Evolutionary conservation across 2,888 invertebrate species (phyloP), one percentile per base, ranked within the genome.

Genomic region (Syrista parreyssii): DNA sequence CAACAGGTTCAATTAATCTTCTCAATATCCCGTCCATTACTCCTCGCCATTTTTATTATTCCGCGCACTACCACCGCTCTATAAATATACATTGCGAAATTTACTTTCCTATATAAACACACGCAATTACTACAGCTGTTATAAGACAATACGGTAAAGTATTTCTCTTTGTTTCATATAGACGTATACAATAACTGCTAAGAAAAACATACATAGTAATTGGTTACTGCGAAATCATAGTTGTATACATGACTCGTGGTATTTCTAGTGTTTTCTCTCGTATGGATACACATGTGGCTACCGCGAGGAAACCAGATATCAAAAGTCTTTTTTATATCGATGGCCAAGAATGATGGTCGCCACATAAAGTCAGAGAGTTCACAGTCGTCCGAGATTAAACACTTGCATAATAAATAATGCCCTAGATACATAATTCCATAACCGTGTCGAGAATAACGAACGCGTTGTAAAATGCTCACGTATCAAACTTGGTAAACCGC

Each of bases 381-480:
- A 55, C 55, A 9, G 55, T 55, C 23, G 23, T 55, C 55, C 55
- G 55, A 23, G 55, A 55, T 55, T 55, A 55, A 55, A 34, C 36
- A 36, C 35, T 40, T 74, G 31, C 36, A 74, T 74, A 73, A 79
- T 82, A 78, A 84, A 83, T 86, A 87, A 87, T 86, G 86, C 86
- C 84, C 87, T 78, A 81, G 84, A 84, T 81, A 83, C 79, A 80
- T 81, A 55, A 55, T 55, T 55, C 55, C 55, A 55, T 55, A 55
- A 55, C 55, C 55, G 55, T 55, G 9, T 55, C 23, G 55, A 23
- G 23, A 55, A 55, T 23, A 55, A 55, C 9, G 55, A 55, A 55
- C 55, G 55, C 23, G 23, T 55, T 55, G 40, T 40, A 40, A 40
- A 40, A 15, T 15, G 15, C 15, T 40, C 15, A 40, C 40, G 15